Percentiles rank a stretch among this genome's conserved stretches.
Conservation (phyloP, 2,797 vertebrate species). For the Lerista edwardsae region DNA sequence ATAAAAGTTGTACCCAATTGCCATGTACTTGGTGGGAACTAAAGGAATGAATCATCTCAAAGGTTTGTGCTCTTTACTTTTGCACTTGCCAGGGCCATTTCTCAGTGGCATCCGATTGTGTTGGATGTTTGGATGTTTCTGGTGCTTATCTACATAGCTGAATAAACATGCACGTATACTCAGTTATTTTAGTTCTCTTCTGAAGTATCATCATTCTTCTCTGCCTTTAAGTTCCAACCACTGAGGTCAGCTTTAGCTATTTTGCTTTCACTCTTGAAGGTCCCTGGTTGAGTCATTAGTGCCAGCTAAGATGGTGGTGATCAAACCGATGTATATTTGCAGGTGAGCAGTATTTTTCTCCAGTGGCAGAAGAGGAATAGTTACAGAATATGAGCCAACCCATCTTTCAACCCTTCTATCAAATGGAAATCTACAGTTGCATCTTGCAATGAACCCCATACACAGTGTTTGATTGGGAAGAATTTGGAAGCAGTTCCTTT, state of each 20-base stretch:
- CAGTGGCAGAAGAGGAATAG: neutral
- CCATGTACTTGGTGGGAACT: neutral
- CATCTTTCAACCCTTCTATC: neutral
- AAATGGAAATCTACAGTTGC: neutral
- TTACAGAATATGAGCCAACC: neutral
- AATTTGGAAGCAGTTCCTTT: neutral
- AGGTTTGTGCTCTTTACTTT: neutral
- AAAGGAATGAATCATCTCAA: neutral
- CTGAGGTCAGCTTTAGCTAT: neutral
- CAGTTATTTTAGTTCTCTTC: neutral
- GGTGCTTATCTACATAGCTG: neutral
- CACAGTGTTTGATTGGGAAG: neutral
- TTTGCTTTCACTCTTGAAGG: neutral
- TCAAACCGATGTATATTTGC: neutral
- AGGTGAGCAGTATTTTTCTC: neutral
- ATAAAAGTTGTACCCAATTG: neutral
- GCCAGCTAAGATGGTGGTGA: neutral
- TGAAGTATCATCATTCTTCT: neutral
- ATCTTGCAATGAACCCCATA: neutral
- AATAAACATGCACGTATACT: neutral
- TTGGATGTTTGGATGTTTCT: neutral
- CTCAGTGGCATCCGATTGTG: neutral
- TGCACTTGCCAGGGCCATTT: neutral
- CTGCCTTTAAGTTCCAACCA: neutral
- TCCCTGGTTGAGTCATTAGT: neutral